These are phyloP conservation scores for Euglossa dilemma DNA, from an alignment of 1,140 invertebrate species.

Conservation along the genomic window DNA sequence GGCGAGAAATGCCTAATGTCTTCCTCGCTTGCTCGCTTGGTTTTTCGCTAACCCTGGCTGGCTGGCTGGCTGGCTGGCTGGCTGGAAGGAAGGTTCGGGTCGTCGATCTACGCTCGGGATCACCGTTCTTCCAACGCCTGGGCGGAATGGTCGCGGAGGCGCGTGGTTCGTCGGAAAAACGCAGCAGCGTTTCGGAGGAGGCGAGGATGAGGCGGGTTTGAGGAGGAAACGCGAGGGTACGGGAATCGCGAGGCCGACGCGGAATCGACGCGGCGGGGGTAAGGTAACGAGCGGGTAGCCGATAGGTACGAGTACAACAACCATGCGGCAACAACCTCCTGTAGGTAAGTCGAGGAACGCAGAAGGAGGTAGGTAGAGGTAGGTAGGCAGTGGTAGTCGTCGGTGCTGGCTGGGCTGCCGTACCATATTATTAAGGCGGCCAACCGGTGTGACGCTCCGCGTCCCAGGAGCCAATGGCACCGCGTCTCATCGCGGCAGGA, in stretches of 20 bases:
- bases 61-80: too few species aligned
- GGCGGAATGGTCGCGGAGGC: too few species aligned
- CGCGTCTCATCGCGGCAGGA: slow-evolving; percentile 73
- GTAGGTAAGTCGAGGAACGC: slow-evolving; percentile 65
- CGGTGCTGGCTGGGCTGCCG: slow-evolving; percentile 62
- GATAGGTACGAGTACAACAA: slow-evolving; percentile 58
- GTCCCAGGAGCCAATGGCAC: slow-evolving; percentile 76
- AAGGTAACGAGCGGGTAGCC: slow-evolving; percentile 63
- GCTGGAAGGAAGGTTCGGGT: too few species aligned
- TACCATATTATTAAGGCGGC: slow-evolving; percentile 80
- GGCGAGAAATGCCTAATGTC: slow-evolving; percentile 57
- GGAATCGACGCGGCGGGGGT: slow-evolving; percentile 52
- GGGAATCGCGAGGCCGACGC: slow-evolving; percentile 31
- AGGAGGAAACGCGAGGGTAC: slow-evolving; percentile 32
- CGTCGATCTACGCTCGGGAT: too few species aligned
- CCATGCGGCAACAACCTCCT: slow-evolving; percentile 62
- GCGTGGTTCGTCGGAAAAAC: too few species aligned
- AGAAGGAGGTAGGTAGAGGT: slow-evolving; percentile 55
- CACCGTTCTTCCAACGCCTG: too few species aligned
- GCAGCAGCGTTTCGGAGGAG: slow-evolving; percentile 8
- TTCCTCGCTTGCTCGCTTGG: slow-evolving; percentile 40
- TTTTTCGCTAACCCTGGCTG: neutral
- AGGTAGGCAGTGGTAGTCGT: slow-evolving; percentile 68
- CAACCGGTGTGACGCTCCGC: slow-evolving; percentile 79
- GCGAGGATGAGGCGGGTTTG: slow-evolving; percentile 8